Percentiles rank a stretch among this genome's conserved stretches.
Conservation (phyloP, 2,113 vertebrate species). For the Lamprotornis superbus region DNA sequence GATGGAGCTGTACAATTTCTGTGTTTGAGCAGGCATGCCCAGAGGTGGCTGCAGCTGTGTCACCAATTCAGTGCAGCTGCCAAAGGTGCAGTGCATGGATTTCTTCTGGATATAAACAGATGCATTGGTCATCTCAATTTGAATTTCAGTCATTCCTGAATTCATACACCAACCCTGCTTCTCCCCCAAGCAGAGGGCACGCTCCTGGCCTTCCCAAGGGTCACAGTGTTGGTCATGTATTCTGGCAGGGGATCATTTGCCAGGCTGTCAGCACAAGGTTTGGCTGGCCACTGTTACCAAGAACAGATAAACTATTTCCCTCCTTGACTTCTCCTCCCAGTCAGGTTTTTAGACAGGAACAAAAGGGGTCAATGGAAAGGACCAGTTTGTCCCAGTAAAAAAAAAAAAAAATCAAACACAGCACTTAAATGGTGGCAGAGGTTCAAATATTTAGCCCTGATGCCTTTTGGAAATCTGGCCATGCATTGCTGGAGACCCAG, state of each 20-base stretch:
- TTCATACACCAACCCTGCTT: not conserved
- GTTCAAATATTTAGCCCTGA: not conserved
- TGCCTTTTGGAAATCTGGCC: not conserved
- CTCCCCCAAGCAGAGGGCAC: not conserved
- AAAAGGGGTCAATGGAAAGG: not conserved
- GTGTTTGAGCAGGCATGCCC: not conserved
- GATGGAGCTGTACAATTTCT: not conserved
- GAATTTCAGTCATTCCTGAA: not conserved
- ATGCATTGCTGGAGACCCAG: not conserved
- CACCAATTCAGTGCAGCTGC: not conserved
- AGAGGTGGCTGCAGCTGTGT: rapidly evolving
- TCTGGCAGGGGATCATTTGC: not conserved
- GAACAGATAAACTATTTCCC: not conserved
- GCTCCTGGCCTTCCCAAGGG: not conserved
- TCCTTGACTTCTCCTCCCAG: not conserved
- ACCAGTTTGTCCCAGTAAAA: not conserved
- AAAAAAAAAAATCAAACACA: not conserved
- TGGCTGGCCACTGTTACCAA: not conserved
- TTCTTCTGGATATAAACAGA: not conserved
- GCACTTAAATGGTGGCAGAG: not conserved
- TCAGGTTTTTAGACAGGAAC: not conserved
- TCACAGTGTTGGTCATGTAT: not conserved
- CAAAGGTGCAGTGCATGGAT: not conserved
- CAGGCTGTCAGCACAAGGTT: not conserved
- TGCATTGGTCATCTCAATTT: not conserved